phyloP scores from a whole-genome alignment of 2,797 vertebrate genomes.

The Phrynocephalus guinanensis region DNA sequence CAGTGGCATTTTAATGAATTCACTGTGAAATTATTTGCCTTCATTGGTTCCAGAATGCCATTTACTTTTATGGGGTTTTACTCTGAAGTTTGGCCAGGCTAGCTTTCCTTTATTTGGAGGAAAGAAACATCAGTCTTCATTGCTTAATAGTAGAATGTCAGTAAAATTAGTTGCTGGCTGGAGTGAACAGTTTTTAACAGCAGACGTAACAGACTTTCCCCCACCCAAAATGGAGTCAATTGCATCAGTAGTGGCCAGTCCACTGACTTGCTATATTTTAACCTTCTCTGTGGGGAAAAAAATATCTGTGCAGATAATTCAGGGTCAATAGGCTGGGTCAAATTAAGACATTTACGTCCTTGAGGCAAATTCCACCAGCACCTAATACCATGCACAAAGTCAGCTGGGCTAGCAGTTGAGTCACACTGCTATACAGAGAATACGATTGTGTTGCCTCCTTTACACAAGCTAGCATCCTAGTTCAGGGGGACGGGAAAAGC shows the following conservation, averaged over 20 bases:
- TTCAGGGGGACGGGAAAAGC: too few relatives aligned
- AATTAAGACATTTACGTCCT: too few relatives aligned
- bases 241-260: background rate
- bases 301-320: background rate
- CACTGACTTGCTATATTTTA: background rate
- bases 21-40: background rate
- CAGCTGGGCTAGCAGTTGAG: background rate
- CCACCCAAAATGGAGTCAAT: background rate
- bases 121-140: background rate
- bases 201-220: background rate
- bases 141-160: background rate
- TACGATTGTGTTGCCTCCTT: background rate
- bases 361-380: too few relatives aligned
- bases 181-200: background rate
- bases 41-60: background rate
- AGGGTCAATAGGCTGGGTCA: too few relatives aligned
- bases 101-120: background rate
- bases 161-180: background rate
- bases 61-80: background rate
- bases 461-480: too few relatives aligned
- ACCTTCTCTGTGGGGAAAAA: too few relatives aligned
- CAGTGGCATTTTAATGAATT: conserved; percentile 7
- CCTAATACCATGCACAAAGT: background rate
- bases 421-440: background rate
- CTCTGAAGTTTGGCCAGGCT: background rate